These are phyloP conservation scores for Biston stratarius DNA, from an alignment of 2,888 invertebrate genomes.

Conservation along the genomic window DNA sequence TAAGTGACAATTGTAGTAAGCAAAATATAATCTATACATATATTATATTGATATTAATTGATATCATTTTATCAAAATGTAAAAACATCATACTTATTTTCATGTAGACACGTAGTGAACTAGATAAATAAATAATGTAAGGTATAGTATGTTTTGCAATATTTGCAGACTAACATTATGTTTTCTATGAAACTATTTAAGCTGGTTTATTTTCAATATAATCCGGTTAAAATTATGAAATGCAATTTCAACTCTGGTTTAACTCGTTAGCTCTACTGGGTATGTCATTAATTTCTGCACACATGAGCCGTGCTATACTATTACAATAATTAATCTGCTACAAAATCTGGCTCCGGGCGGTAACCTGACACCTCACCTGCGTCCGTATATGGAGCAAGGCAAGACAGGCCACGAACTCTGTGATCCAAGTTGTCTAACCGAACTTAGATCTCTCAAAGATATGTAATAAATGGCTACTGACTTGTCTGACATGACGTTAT, in stretches of 20 bases:
- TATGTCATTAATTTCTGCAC: slow-evolving; percentile 22
- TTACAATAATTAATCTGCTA: slow-evolving; percentile 28
- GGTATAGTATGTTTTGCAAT: background rate
- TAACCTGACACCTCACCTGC: slow-evolving; percentile 36
- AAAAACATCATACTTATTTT: too few species aligned
- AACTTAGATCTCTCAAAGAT: slow-evolving; percentile 1
- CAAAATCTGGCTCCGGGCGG: slow-evolving; percentile 26
- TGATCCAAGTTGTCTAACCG: background rate
- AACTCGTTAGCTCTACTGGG: slow-evolving; percentile 2
- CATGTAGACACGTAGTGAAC: too few species aligned
- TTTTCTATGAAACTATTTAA: background rate
- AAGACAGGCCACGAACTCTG: slow-evolving; percentile 35
- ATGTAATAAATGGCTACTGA: background rate
- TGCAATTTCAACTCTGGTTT: slow-evolving; percentile 15
- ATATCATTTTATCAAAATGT: too few species aligned
- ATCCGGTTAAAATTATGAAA: slow-evolving; percentile 15
- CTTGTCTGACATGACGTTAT: too few species aligned
- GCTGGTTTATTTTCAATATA: slow-evolving; percentile 2
- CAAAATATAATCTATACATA: too few species aligned
- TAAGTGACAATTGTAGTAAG: too few species aligned
- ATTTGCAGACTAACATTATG: background rate
- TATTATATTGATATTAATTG: too few species aligned
- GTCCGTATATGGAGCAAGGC: slow-evolving; percentile 41
- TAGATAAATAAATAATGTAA: background rate
- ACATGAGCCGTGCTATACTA: slow-evolving; percentile 19